Base-by-base conservation (phyloP, 2,113 vertebrate species). In the Amphiprion percula region DNA sequence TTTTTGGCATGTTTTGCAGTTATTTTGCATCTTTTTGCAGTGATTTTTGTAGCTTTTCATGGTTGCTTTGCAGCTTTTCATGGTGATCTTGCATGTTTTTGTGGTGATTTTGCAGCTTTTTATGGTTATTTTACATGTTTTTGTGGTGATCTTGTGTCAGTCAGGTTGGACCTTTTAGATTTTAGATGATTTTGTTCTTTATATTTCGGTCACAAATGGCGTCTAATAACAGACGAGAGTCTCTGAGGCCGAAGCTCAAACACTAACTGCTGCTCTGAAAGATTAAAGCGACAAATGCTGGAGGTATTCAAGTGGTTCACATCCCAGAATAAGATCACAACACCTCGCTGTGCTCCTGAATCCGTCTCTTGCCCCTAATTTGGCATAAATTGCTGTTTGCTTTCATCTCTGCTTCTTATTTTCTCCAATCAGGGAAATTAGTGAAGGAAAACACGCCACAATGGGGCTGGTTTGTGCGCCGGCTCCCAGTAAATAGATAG, bases 401-500 rank as follows among this genome's bases (percentile, higher is more conserved):
- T 76, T 82, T 74, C 17, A 66, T 81, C 77, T 80, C 52, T 17
- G 44, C 53, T 55, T 62, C 64, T 72, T 65, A 55, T 88, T 87
- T 80, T 60, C 53, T 33, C 17, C 63, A 77, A 75, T 90, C 84
- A 88, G 73, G 19, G 11, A 49, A 77, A 81, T 84, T 61, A 80
- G 30, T 21, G 17, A 54, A 56, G 16, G 50, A 55, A 46, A 66
- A 68, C 44, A 55, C 9, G 10, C 75, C 65, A 60, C 67, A 44
- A 62, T 46, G 50, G 41, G 41, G 7, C 30, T 46, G 82, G 61
- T 68, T 86, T 86, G 61, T 74, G 52, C n/a, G 24, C 58, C 70
- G 63, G 65, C 80, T 80, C 71, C 39, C 54, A 44, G 74, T 60
- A 90, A 89, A 93, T 89, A 84, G 85, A 89, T 69, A 79, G 88